Percentiles rank a stretch among this genome's conserved stretches.
These are phyloP conservation scores for Iguana delicatissima DNA, from an alignment of 2,797 vertebrate genomes.

Conservation along the genomic window DNA sequence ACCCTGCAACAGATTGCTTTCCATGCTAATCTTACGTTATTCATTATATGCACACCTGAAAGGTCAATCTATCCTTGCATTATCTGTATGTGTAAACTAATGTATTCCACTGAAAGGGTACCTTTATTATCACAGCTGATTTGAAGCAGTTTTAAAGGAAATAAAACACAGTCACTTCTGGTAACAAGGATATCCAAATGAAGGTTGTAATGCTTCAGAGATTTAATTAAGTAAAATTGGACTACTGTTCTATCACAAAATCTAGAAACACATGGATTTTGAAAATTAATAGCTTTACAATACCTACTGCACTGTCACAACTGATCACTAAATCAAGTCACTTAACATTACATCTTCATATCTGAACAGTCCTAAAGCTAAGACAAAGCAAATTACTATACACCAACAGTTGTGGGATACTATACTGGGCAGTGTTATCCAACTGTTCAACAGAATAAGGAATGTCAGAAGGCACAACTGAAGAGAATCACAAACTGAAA, in stretches of 20 bases:
- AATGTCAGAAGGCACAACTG: neutral
- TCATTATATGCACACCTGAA: constrained; percentile 34
- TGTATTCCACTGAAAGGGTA: constrained; percentile 60
- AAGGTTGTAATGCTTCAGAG: constrained; percentile 61
- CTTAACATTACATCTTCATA: constrained; percentile 53
- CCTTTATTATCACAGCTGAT: constrained; percentile 57
- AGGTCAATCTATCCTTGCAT: constrained; percentile 13
- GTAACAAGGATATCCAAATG: constrained; percentile 50
- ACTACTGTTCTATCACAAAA: constrained; percentile 64
- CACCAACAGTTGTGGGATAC: neutral
- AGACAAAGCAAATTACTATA: constrained; percentile 35
- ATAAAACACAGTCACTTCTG: constrained; percentile 54
- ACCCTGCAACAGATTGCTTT: constrained; percentile 70
- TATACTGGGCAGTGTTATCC: neutral
- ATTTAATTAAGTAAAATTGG: constrained; percentile 66
- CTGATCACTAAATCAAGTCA: constrained; percentile 63
- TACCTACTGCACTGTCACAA: constrained; percentile 65
- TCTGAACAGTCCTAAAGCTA: constrained; percentile 29
- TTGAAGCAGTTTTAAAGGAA: constrained; percentile 37
- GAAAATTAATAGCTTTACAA: constrained; percentile 70
- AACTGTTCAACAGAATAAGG: constrained; percentile 1
- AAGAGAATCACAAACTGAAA: neutral
- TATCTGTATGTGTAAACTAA: constrained; percentile 70
- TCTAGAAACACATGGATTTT: constrained; percentile 54
- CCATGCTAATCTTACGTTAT: constrained; percentile 24